phyloP scores from a whole-genome alignment of 2,113 vertebrate genomes.

The Terrapene triunguis region DNA sequence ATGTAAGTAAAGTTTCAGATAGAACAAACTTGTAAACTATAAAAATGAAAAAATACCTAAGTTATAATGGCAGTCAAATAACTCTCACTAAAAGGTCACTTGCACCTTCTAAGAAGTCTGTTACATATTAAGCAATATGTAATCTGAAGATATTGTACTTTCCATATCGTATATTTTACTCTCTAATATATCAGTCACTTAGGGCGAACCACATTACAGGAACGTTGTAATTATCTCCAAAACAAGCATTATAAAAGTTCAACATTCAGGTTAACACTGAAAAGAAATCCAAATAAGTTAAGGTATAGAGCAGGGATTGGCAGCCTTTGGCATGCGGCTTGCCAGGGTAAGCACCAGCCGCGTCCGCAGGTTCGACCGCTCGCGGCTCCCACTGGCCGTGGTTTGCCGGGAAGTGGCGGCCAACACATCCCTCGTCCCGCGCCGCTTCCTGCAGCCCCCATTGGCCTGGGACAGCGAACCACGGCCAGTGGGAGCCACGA shows the following conservation, averaged over 20 bases:
- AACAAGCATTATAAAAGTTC: not conserved
- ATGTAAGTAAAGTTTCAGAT: not conserved
- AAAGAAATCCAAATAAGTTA: not conserved
- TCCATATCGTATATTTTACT: not conserved
- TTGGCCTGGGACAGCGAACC: no score
- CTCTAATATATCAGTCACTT: not conserved
- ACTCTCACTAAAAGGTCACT: not conserved
- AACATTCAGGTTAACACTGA: not conserved
- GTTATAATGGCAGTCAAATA: not conserved
- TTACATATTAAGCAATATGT: not conserved
- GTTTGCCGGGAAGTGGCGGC: no score
- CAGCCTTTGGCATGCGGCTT: no score
- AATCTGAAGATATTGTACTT: not conserved
- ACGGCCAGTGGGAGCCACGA: no score
- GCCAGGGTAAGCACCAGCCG: no score
- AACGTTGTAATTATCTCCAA: not conserved
- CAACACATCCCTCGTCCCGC: no score
- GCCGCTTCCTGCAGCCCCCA: no score
- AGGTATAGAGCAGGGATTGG: not conserved
- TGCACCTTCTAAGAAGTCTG: not conserved
- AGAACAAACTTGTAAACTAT: not conserved
- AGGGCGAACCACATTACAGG: slow-evolving; percentile 16
- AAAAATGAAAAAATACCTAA: not conserved
- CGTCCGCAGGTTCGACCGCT: no score
- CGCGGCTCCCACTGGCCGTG: no score